Base-by-base conservation (phyloP, 2,888 invertebrate genomes). In the Physocephala rufipes region DNA sequence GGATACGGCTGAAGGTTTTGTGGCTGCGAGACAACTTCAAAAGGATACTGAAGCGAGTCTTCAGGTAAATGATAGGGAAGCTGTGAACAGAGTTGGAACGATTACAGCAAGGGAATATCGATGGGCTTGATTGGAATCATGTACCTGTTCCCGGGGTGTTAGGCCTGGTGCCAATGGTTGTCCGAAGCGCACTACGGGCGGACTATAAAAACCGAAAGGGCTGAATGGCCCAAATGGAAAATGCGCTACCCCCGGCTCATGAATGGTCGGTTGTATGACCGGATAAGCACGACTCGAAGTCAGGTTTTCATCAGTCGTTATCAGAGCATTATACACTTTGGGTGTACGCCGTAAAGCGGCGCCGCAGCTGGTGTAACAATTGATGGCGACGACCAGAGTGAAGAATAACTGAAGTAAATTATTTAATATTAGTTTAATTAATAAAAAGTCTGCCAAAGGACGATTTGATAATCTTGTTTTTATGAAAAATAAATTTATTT, bases 241-340 rank as follows among this genome's bases (percentile, higher is more conserved):
- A 49, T 79, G 78, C 5, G 82, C 80, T 75, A 90, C 87, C 4
- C 90, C 88, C 0, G 90, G 87, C 73, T 91, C 90, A 73, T 91
- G 91, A 55, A 92, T 84, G 13, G 91, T 90, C 9, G 92, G 92
- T 78, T 92, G 92, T 76, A 92, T 90, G 58, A 92, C 90, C 0
- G 93, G 92, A 82, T 89, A 92, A 0, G 93, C 92, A 72, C 92
- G 90, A 78, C 93, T 93, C 0, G 93, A 92, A 67, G 91, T 89
- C 68, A 93, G 84, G 83, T 92, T 92, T 81, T 93, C 92, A 80
- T 92, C 91, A 5, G 92, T 92, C 2, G 92, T 92, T 81, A 93
- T 92, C 70, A 93, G 88, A 0, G 93, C 93, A 83, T 93, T 93
- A 87, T 93, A 93, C 45, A 93, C 91, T 82, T 91, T 92, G 0